Base-by-base conservation (phyloP, 2,888 invertebrate genomes). In the Cataglyphis rosenhaueri region DNA sequence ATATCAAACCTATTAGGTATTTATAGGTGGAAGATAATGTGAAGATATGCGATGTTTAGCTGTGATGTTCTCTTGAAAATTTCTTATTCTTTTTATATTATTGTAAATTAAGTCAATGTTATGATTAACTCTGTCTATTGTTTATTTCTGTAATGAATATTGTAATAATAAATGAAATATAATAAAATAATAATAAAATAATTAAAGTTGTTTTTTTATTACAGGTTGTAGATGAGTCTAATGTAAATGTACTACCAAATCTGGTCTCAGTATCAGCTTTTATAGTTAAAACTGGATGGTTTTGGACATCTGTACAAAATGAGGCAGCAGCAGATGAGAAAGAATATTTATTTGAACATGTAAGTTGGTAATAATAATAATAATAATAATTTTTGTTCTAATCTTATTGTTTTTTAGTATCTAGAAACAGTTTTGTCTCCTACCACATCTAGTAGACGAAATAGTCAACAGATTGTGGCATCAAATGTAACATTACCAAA, bases 261-360 rank as follows among this genome's bases (percentile, higher is more conserved):
- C 96, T 97, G 81, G 96, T 97, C 85, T 95, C 96, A 85, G 92
- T 95, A 21, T 96, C 96, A 90, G 97, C 97, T 41, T 97, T 97
- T 93, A 96, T 98, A 86, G 97, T 98, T 78, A 98, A 98, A 95
- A 97, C 97, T 8, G 98, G 99, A 95, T 99, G 99, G 99, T 99
- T 99, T 95, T 99, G 99, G 99, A 98, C 98, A 57, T 98, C 99
- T 68, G 98, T 99, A 85, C 99, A 99, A 95, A 98, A 99, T 95
- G 98, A 98, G 92, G 98, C 97, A 88, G 97, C 98, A 92, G 98
- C 98, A 85, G 97, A 98, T 92, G 99, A 99, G 94, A 97, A 97
- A 93, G 97, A 98, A 90, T 98, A 98, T 95, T 96, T 97, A 25
- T 98, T 98, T 93, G 97, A 97, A 95, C 97, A 97, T 95, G 97